A percentile compares a stretch with the other conserved stretches of the same genome.
These are phyloP conservation scores for Brenthis daphne DNA, from an alignment of 2,888 invertebrate species.

Conservation along the genomic window DNA sequence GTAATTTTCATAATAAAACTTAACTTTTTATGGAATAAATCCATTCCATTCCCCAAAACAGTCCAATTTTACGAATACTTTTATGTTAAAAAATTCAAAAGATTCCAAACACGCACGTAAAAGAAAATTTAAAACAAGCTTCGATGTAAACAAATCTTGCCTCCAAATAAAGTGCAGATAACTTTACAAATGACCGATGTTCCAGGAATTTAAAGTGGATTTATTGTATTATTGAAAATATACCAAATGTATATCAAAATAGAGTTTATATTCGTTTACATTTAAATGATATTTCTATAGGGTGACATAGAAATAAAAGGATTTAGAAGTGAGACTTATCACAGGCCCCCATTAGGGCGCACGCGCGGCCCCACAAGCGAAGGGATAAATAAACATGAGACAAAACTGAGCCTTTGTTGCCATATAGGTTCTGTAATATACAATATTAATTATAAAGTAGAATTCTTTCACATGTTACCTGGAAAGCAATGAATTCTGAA, in stretches of 20 bases:
- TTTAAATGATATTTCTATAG: constrained; percentile 46
- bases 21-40: not conserved
- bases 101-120: constrained; percentile 50
- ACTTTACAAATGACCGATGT: constrained; percentile 80
- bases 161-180: constrained; percentile 81
- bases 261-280: constrained; percentile 48
- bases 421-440: constrained; percentile 40
- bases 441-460: constrained; percentile 2
- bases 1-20: too few species aligned
- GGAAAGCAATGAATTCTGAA: not conserved
- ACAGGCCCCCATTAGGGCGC: constrained; percentile 78
- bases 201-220: constrained; percentile 72
- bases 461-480: not conserved
- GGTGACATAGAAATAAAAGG: constrained; percentile 74
- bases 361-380: constrained; percentile 73
- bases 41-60: not conserved
- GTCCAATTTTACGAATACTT: not conserved
- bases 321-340: constrained; percentile 81
- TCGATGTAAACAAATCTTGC: constrained; percentile 69
- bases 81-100: constrained; percentile 9
- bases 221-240: constrained; percentile 16
- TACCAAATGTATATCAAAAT: constrained; percentile 40
- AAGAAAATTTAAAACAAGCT: constrained; percentile 61
- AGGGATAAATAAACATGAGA: constrained; percentile 52
- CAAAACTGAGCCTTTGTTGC: constrained; percentile 42